Evolutionary conservation across 2,888 invertebrate species (phyloP), one percentile per base, ranked within the genome.

Genomic region (Esperia sulphurella): DNA sequence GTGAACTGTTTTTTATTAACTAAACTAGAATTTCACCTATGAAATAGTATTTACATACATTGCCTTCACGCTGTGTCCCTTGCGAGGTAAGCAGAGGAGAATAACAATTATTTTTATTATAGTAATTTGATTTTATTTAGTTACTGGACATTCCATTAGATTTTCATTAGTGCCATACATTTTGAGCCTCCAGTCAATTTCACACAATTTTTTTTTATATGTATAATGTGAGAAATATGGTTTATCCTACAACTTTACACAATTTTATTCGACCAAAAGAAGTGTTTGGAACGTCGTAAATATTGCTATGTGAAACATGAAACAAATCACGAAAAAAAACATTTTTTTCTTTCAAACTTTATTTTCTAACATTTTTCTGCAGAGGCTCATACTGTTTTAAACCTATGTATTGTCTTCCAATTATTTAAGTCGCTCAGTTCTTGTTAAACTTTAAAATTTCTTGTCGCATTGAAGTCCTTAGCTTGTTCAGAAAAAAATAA

Each of bases 151-250:
- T 58, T 53, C 54, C 52, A 52, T 50, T 35, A 46, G 49, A 41
- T 48, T 41, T 42, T 39, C 31, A 40, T 29, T 38, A 50, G 51
- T 54, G 54, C 54, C 54, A 54, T 54, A 48, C 13, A 21, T 42
- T 35, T 40, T 41, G 30, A 38, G 52, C 46, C 48, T 45, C 41
- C 28, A 39, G 9, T 28, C n/a, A 21, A 7, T 13, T 12, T 13
- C 8, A 39, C 5, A 8, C 14, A n/a, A 10, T 33, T 33, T 33
- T n/a, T n/a, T n/a, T n/a, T n/a, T n/a, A n/a, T n/a, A n/a, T n/a
- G 10, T 33, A 4, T 6, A 33, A 33, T 10, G 10, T 33, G 3
- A 3, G 33, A 10, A 10, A 10, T 8, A n/a, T n/a, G n/a, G n/a
- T n/a, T n/a, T n/a, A n/a, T n/a, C n/a, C n/a, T n/a, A n/a, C n/a